Evolutionary conservation across 2,888 invertebrate genomes (phyloP).

Genomic region (Hoplodrina ambigua): DNA sequence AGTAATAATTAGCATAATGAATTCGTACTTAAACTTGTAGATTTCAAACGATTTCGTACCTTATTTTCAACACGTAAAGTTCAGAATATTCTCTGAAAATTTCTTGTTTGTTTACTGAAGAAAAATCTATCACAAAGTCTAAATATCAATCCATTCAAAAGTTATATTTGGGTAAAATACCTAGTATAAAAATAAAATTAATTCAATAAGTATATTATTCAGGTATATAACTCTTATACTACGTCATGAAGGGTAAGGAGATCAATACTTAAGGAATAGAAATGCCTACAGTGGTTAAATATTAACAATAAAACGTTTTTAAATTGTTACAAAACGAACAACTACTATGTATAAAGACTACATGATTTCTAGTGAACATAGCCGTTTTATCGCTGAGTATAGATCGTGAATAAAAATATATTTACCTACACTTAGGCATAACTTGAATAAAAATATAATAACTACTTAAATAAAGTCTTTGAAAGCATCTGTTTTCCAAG

Average conservation of each 20-base stretch:
- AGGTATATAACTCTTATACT: conserved; percentile 41
- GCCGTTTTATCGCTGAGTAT: conserved; percentile 51
- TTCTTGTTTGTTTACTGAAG: neutral
- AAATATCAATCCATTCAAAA: conserved; percentile 8
- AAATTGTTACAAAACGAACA: conserved; percentile 70
- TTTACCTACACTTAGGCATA: conserved; percentile 5
- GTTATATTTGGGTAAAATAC: neutral
- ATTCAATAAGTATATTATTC: conserved; percentile 34
- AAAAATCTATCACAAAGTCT: conserved; percentile 3
- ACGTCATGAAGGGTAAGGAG: conserved; percentile 78
- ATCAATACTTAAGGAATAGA: conserved; percentile 84
- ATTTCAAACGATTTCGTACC: neutral
- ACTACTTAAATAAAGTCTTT: conserved; percentile 15
- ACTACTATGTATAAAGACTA: conserved; percentile 77
- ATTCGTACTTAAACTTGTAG: neutral
- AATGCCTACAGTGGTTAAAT: conserved; percentile 68
- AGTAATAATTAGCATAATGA: neutral
- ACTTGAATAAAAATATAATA: conserved; percentile 12
- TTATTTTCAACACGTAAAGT: neutral
- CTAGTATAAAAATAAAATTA: conserved; percentile 6
- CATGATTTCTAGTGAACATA: conserved; percentile 58
- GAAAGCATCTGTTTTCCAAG: conserved; percentile 33
- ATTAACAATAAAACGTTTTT: conserved; percentile 64
- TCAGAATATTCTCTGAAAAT: conserved; percentile 2
- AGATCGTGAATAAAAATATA: conserved; percentile 34